Percentiles rank a stretch among this genome's conserved stretches.
Conservation (phyloP, 2,888 invertebrate genomes). For the Brachyptera putata region DNA sequence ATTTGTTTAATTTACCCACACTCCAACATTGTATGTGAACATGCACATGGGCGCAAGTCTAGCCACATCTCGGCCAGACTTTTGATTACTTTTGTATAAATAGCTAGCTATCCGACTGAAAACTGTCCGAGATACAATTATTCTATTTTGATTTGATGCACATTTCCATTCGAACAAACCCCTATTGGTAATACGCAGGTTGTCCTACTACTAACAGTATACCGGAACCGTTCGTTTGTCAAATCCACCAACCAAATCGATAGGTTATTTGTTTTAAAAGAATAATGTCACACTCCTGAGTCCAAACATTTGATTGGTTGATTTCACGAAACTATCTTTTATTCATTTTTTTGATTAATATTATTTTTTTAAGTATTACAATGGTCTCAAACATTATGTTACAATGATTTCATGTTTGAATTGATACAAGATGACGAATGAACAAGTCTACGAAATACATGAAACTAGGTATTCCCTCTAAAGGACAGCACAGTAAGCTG, state of each 20-base stretch:
- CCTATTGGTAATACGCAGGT: too few species aligned
- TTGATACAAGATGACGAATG: conserved; percentile 23
- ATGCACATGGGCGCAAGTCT: too few species aligned
- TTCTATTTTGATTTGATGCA: background rate
- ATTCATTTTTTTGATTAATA: background rate
- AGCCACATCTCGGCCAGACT: too few species aligned
- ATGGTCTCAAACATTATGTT: background rate
- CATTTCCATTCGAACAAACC: background rate
- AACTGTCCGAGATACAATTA: background rate
- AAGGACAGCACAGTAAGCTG: conserved; percentile 23
- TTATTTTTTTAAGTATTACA: background rate
- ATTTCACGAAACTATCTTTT: conserved; percentile 8
- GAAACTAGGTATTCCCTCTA: conserved; percentile 17
- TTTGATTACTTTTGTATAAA: too few species aligned
- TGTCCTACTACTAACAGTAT: background rate
- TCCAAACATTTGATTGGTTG: conserved; percentile 29
- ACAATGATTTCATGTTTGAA: background rate
- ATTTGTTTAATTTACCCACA: too few species aligned
- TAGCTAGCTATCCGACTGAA: too few species aligned
- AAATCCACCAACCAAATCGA: conserved; percentile 26
- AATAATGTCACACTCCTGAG: conserved; percentile 25
- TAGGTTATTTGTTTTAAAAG: conserved; percentile 13
- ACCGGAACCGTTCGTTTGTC: background rate
- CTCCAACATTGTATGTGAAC: too few species aligned
- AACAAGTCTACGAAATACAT: conserved; percentile 10